Conservation (phyloP, 2,113 vertebrate species). For the Synodontis membranacea region DNA sequence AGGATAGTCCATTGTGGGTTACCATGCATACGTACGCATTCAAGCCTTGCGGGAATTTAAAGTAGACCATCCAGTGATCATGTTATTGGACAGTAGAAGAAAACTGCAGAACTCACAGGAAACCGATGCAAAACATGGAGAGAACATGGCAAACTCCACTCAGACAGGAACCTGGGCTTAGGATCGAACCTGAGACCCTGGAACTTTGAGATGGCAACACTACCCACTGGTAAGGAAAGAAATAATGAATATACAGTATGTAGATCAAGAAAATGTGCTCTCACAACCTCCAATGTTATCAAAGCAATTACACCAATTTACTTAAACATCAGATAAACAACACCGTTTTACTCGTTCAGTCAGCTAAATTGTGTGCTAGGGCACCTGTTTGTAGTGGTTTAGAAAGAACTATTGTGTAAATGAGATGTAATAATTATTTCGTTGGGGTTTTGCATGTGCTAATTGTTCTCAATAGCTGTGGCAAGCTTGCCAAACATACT, state of each 20-base stretch:
- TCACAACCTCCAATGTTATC: background rate
- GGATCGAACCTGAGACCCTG: background rate
- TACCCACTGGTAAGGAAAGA: background rate
- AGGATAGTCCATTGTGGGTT: background rate
- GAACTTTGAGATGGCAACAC: background rate
- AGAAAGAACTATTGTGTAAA: background rate
- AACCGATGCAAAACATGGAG: background rate
- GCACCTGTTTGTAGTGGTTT: background rate
- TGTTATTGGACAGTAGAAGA: background rate
- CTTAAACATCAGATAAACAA: background rate
- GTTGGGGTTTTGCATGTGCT: background rate
- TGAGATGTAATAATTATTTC: background rate
- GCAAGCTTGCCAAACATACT: background rate
- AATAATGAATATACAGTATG: background rate
- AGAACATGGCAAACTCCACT: background rate
- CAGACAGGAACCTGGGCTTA: background rate
- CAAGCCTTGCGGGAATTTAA: background rate
- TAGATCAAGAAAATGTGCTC: background rate
- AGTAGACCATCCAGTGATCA: background rate
- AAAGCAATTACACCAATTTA: background rate
- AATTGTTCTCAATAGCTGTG: background rate
- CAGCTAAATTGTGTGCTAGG: background rate
- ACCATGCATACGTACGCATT: background rate
- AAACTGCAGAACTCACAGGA: background rate
- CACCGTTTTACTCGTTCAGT: background rate